These are phyloP conservation scores for Carcharodon carcharias DNA, from an alignment of 2,797 vertebrate genomes.

Conservation along the genomic window DNA sequence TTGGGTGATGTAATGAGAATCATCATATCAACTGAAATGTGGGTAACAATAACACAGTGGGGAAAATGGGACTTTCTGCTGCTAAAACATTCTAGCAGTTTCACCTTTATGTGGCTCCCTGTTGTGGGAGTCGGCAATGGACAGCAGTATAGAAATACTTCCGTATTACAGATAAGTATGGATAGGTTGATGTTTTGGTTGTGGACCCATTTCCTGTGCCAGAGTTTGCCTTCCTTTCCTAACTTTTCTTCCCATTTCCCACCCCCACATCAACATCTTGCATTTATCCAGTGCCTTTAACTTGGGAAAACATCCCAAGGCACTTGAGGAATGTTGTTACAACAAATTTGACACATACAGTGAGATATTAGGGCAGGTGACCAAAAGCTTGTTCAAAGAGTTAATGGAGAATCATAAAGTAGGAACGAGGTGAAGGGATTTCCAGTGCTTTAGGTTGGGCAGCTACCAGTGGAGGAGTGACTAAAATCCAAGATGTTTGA, in stretches of 20 bases:
- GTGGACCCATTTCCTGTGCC: no score
- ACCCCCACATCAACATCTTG: not conserved
- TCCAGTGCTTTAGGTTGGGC: not conserved
- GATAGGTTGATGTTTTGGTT: not conserved
- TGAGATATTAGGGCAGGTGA: not conserved
- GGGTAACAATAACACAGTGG: not conserved
- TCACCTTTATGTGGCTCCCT: not conserved
- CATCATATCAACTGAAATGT: not conserved
- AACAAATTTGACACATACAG: not conserved
- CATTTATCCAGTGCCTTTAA: not conserved
- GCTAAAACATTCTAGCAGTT: not conserved
- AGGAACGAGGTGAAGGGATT: not conserved
- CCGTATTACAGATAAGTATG: not conserved
- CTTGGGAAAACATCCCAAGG: not conserved
- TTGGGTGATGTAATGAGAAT: not conserved
- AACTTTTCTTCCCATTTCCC: not conserved
- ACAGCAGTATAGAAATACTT: not conserved
- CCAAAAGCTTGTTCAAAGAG: not conserved
- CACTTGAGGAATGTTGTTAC: not conserved
- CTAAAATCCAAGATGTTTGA: no score
- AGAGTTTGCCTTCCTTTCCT: no score
- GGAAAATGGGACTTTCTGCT: not conserved
- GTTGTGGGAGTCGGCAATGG: not conserved
- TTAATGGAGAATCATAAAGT: not conserved
- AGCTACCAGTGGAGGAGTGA: not conserved